Percentiles rank a stretch among this genome's conserved stretches.
phyloP scores from a whole-genome alignment of 2,888 invertebrate genomes.

The Cryptus armator region DNA sequence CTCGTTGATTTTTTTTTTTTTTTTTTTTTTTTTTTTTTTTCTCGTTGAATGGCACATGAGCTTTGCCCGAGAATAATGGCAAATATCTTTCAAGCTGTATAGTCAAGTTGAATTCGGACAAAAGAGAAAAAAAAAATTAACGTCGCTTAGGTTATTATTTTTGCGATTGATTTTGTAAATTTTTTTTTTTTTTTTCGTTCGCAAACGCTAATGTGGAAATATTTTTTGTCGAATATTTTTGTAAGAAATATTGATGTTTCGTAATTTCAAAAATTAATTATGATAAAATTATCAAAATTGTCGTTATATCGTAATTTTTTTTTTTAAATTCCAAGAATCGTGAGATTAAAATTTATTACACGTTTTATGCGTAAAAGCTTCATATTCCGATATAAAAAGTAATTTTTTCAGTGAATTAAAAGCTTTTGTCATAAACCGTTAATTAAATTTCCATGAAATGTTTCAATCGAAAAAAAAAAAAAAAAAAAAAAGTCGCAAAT shows the following conservation, averaged over 20 bases:
- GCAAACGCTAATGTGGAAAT: background rate
- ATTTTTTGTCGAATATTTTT: background rate
- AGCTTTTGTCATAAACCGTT: no score
- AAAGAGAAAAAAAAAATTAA: background rate
- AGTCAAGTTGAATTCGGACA: background rate
- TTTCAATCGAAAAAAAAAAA: no score
- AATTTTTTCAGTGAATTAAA: no score
- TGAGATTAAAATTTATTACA: no score
- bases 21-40: background rate
- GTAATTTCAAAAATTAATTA: background rate
- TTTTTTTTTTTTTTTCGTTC: background rate
- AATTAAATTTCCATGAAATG: no score
- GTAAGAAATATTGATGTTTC: background rate
- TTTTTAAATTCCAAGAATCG: no score
- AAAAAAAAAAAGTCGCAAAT: no score
- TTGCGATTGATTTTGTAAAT: background rate
- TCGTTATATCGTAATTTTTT: no score
- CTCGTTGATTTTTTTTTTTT: background rate
- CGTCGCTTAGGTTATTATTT: background rate
- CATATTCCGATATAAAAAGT: no score
- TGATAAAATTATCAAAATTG: background rate
- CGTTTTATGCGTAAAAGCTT: no score
- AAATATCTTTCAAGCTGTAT: background rate
- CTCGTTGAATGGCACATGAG: background rate
- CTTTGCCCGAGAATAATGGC: background rate